Evolutionary conservation across 2,797 vertebrate genomes (phyloP), one percentile per base, ranked within the genome.

Genomic region (Pseudomugil gertrudae): DNA sequence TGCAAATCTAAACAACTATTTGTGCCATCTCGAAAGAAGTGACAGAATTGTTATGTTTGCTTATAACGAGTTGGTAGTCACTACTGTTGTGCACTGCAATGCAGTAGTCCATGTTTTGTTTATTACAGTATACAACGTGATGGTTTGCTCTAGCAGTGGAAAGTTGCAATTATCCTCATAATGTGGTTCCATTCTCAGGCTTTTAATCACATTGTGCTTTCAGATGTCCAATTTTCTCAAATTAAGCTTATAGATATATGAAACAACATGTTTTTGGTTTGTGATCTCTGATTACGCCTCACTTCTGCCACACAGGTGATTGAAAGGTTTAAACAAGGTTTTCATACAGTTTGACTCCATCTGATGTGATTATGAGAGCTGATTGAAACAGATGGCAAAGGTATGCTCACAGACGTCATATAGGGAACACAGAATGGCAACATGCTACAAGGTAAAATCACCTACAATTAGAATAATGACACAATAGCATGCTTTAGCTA

Each of bases 401-500:
- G 53, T 35, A 60, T 62, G 30, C 66, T 55, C 48, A 57, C 19
- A 58, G 52, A 26, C 24, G 59, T 76, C 35, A 13, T 21, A 24
- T 21, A 24, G 23, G 64, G 55, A 32, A 17, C 53, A n/a, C 26
- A 55, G 7, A 40, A 24, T 27, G 21, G 48, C 32, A 64, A 36
- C 36, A 56, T 45, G 45, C 53, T 57, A 61, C 38, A 52, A 36
- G 40, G 32, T 76, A 54, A 67, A 74, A 75, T 58, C 26, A 74
- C 45, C 76, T 63, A n/a, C 50, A 69, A 67, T 78, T 56, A 68
- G 9, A 61, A 59, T 73, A 70, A 66, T 61, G 74, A 65, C 57
- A 58, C 52, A 47, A 65, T 33, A 29, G 21, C 19, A 0, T 26
- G 2, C 58, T 38, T 4, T 35, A 54, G 10, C 26, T 54, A 30